Evolutionary conservation across 1,140 invertebrate genomes (phyloP), one percentile per base, ranked within the genome.

Genomic region (Chironomus striatipennis): DNA sequence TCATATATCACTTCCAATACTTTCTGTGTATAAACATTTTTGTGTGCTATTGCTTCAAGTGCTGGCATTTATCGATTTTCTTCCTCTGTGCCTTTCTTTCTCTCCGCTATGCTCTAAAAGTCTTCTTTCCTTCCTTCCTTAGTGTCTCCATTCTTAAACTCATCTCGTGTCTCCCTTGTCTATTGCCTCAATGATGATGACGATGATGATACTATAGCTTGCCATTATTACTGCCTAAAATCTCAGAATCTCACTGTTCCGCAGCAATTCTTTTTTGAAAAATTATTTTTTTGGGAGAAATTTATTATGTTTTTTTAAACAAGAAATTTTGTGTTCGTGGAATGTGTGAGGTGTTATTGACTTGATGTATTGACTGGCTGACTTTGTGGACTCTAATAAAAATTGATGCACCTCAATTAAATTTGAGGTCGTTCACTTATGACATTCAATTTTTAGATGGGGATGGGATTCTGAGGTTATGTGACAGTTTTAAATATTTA

Each of bases 1-100:
- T 70, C 65, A 70, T 70, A 70, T 21, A 70, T 70, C 65, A 70
- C 47, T 57, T 70, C 65, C 65, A 70, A 70, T 70, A 20, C 65
- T 70, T 9, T 47, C 2, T 47, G 15, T 67, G 64, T 57, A 7
- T 10, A 57, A 3, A 10, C 2, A 12, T 18, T 67, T 67, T 20
- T 67, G 64, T 8, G 24, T 67, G 64, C 17, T 7, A 18, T 20
- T 70, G 9, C 20, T 17, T 70, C 65, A 18, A 20, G 65, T 70
- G 65, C 47, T 57, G 47, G 47, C n/a, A 57, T 57, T 57, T 57
- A 57, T 57, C 15, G 47, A 57, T 57, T 57, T 15, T 57, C 7
- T 47, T 47, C 7, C 8, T 9, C 5, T 5, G 1, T 34, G 24
- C 24, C 43, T 57, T n/a, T 15, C 47, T 57, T 57, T 57, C 47